A percentile compares a stretch with the other conserved stretches of the same genome.
Conservation (phyloP, 2,888 invertebrate species). For the Leptura quadrifasciata region DNA sequence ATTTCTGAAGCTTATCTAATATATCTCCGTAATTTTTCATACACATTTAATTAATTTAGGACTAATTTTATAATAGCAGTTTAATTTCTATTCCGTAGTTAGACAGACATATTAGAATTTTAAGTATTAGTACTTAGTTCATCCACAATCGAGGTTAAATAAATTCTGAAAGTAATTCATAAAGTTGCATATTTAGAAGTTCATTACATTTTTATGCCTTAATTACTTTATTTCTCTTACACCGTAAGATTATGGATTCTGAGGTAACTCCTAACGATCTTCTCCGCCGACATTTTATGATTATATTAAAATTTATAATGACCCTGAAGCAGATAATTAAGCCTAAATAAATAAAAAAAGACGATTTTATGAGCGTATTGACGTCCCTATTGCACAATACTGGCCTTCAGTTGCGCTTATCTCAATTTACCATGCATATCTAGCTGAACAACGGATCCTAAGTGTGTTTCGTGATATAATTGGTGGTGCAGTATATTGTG, state of each 20-base stretch:
- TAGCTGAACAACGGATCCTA: not conserved
- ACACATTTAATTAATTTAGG: no score
- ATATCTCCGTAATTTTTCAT: no score
- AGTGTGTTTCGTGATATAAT: constrained; percentile 19
- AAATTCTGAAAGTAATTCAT: no score
- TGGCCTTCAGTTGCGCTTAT: not conserved
- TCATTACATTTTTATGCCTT: not conserved
- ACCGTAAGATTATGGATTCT: not conserved
- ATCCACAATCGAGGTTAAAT: no score
- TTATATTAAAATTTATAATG: not conserved
- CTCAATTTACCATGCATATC: constrained; percentile 15
- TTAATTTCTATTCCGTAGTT: no score
- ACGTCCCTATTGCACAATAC: not conserved
- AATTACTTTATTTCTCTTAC: not conserved
- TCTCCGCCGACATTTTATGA: not conserved
- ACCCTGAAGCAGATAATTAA: not conserved
- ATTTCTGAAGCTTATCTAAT: no score
- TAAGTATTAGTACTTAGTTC: no score
- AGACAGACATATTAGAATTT: no score
- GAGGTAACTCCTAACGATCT: not conserved
- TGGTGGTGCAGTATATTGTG: constrained; percentile 8
- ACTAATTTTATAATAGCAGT: no score
- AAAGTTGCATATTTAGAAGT: not conserved
- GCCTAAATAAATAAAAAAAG: not conserved
- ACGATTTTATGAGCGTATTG: not conserved